A percentile compares a stretch with the other conserved stretches of the same genome.
phyloP scores from a whole-genome alignment of 2,113 vertebrate genomes.

The Nycticryphes semicollaris region DNA sequence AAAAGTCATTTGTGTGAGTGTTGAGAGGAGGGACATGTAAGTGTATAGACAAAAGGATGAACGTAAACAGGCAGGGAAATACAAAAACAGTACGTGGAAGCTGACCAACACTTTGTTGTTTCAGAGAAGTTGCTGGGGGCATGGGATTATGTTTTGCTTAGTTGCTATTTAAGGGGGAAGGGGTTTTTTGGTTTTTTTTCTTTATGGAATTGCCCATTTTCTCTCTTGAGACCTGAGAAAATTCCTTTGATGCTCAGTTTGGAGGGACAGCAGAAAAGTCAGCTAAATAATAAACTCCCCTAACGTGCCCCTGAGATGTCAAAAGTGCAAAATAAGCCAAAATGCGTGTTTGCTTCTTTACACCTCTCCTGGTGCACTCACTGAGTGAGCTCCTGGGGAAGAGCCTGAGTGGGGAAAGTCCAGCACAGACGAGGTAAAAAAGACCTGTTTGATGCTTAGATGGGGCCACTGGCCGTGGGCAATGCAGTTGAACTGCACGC shows the following conservation, averaged over 20 bases:
- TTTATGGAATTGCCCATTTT: background rate
- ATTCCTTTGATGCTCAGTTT: background rate
- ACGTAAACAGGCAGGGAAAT: background rate
- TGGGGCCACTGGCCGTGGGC: too few relatives aligned
- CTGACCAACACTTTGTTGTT: background rate
- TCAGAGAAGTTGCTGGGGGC: background rate
- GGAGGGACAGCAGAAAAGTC: background rate
- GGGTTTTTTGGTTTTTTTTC: background rate
- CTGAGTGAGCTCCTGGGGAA: background rate
- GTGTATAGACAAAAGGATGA: background rate
- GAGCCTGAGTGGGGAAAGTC: background rate
- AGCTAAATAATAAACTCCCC: too few relatives aligned
- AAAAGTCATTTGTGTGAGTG: background rate
- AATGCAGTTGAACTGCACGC: background rate
- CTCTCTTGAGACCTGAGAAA: background rate
- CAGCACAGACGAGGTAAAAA: background rate
- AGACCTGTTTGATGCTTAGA: background rate
- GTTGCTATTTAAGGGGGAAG: background rate
- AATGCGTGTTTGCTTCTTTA: background rate
- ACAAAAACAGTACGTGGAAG: background rate
- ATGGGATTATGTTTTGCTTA: background rate
- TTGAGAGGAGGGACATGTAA: background rate
- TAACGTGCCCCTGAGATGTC: background rate
- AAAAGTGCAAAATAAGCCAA: accelerated
- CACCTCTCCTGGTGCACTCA: accelerated